A percentile compares a stretch with the other conserved stretches of the same genome.
Conservation (phyloP, 2,113 vertebrate genomes). For the Spheniscus mendiculus region DNA sequence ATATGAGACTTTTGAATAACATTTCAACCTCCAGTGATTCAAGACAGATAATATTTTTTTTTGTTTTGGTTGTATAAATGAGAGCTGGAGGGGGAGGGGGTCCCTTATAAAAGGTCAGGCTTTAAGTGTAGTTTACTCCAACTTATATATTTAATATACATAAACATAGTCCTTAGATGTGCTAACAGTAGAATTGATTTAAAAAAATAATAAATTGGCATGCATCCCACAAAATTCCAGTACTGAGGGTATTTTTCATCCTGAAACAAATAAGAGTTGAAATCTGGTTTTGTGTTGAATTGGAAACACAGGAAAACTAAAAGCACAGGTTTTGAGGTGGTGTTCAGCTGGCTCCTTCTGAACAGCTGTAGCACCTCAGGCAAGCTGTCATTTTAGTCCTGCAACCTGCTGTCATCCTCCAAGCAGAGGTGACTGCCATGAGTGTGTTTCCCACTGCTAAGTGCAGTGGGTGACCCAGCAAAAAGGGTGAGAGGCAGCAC, state of each 20-base stretch:
- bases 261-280: neutral
- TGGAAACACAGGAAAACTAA: neutral
- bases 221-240: neutral
- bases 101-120: neutral
- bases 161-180: neutral
- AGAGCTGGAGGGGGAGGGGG: fast-evolving
- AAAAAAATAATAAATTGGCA: neutral
- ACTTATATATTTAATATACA: neutral
- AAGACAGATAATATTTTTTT: neutral
- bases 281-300: neutral
- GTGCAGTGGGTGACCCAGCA: neutral
- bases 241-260: neutral
- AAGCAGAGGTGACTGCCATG: neutral
- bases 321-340: neutral
- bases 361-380: neutral
- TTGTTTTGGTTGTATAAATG: neutral
- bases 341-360: neutral
- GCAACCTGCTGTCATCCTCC: neutral
- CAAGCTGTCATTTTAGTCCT: neutral
- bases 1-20: neutral
- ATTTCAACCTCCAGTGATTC: neutral
- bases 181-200: neutral
- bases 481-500: neutral
- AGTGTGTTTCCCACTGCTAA: neutral
- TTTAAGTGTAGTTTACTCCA: neutral